Evolutionary conservation across 2,113 vertebrate species (phyloP), one percentile per base, ranked within the genome.

Genomic region (Rhynchopsitta pachyrhyncha): DNA sequence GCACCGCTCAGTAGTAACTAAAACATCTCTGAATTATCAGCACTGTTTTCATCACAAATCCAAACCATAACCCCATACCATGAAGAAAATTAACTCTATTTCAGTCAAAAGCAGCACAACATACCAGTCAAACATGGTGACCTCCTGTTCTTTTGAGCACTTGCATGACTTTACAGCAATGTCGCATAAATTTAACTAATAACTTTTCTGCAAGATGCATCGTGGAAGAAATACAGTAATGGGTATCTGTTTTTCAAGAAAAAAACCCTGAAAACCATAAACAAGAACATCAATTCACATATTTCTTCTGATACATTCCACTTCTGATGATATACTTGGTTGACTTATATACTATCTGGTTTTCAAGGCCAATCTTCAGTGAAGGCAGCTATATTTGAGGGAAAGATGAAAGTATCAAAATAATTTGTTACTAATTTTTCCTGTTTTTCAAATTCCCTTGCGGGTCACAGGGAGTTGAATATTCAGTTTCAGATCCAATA

Each of bases 301-400:
- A 78, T 79, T 95, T 85, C 27, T 93, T 92, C 50, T 92, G 85
- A 94, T 67, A 92, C 12, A n/a, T 89, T 92, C 50, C 8, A 59
- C 42, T 85, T 92, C 24, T 78, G 50, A 69, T 86, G 42, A 77
- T 86, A 82, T 92, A 92, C 67, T 89, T 89, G 67, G 10, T 31
- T 95, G 74, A 67, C 59, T 87, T 87, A 68, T 53, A 73, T 86
- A 89, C 4, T 24, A 44, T 89, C 83, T 94, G 31, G 15, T 81
- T 95, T 94, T 96, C 91, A 95, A 92, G 70, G 78, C 37, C 70
- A 93, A 44, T 75, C 55, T 73, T 88, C 33, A 78, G 87, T 22
- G 86, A 83, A 89, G 19, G 15, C 16, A 92, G 18, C n/a, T 83
- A 46, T 52, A 69, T 39, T 82, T 75, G 64, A 49, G 29, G 71